These are phyloP conservation scores for Drosophila prosaltans DNA, from an alignment of 1,140 invertebrate genomes.

Conservation along the genomic window DNA sequence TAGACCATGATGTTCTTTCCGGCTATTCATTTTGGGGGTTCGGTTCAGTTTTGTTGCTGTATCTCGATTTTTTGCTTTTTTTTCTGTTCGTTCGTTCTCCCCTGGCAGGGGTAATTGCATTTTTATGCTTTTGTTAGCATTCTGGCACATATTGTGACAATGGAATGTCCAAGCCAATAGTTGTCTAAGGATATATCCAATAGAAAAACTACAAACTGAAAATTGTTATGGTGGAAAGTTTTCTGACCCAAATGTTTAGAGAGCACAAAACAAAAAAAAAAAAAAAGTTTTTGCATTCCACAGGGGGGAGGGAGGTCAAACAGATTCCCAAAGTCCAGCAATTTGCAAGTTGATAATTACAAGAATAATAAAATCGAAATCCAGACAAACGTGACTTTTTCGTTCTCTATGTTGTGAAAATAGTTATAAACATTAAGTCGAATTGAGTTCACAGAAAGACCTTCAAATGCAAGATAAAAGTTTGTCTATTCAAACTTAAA, in stretches of 20 bases:
- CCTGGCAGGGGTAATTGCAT: conserved; percentile 66
- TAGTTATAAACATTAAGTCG: not conserved
- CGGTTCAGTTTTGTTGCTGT: not conserved
- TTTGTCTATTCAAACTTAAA: not conserved
- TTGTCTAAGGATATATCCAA: conserved; percentile 38
- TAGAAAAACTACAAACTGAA: conserved; percentile 29
- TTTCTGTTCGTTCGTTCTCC: conserved; percentile 8
- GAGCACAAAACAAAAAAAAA: not conserved
- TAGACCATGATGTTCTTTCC: too few species aligned
- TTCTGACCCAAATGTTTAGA: conserved; percentile 66
- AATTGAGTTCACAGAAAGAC: not conserved
- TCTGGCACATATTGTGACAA: conserved; percentile 42
- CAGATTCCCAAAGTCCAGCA: conserved; percentile 22
- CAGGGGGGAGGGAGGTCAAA: conserved; percentile 27
- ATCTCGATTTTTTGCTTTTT: conserved; percentile 11
- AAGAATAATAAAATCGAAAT: conserved; percentile 27
- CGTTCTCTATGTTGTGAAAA: not conserved
- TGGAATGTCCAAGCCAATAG: conserved; percentile 23
- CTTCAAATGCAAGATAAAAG: not conserved
- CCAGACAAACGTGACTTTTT: not conserved
- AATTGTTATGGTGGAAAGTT: conserved; percentile 63
- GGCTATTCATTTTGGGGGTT: conserved; percentile 56
- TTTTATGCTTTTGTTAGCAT: conserved; percentile 70
- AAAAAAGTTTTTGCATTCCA: conserved; percentile 48
- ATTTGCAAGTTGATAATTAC: conserved; percentile 43